Percentiles rank a stretch among this genome's conserved stretches.
Conservation (phyloP, 2,888 invertebrate genomes). For the Mythimna impura region DNA sequence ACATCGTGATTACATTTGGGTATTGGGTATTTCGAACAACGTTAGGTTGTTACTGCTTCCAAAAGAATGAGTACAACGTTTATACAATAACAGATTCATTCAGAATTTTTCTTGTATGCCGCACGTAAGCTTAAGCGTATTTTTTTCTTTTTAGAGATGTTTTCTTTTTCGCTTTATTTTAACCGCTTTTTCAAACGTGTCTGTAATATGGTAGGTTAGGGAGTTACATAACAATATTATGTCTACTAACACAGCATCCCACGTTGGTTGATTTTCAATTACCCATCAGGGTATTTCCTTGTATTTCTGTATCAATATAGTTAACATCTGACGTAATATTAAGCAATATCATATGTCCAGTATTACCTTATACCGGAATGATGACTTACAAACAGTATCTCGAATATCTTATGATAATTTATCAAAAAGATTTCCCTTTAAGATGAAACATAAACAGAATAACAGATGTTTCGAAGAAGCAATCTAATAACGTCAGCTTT, state of each 20-base stretch:
- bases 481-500: neutral
- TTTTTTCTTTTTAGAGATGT: neutral
- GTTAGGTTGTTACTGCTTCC: slow-evolving; percentile 30
- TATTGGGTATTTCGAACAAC: slow-evolving; percentile 59
- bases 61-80: slow-evolving; percentile 48
- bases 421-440: neutral
- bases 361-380: neutral
- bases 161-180: neutral
- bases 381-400: neutral
- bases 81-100: slow-evolving; percentile 19
- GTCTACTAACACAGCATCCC: neutral
- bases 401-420: neutral
- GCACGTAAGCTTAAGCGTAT: neutral
- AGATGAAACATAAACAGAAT: slow-evolving; percentile 10
- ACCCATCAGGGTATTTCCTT: neutral
- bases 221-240: slow-evolving; percentile 12
- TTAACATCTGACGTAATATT: neutral
- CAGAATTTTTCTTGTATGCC: neutral
- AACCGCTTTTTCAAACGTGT: neutral
- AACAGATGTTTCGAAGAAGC: slow-evolving; percentile 14
- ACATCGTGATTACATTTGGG: slow-evolving; percentile 66
- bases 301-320: neutral
- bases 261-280: slow-evolving; percentile 2
- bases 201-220: neutral
- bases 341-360: neutral